Evolutionary conservation across 2,113 vertebrate species (phyloP).

Genomic region (Eleginops maclovinus): DNA sequence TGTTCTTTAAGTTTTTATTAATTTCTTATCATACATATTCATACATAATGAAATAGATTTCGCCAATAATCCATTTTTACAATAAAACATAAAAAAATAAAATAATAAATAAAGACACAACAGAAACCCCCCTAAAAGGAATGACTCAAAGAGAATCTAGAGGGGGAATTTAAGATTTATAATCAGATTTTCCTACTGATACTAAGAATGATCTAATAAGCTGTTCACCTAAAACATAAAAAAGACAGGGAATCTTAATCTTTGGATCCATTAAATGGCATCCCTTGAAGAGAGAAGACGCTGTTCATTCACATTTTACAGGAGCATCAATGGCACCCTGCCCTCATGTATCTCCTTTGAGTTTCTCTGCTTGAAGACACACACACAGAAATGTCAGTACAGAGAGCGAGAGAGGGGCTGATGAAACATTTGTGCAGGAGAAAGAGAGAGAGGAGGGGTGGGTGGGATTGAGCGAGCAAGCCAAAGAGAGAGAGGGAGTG

Average conservation of each 20-base stretch:
- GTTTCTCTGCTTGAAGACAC: slow-evolving; percentile 32
- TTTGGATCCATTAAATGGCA: not conserved
- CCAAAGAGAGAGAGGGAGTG: slow-evolving; percentile 69
- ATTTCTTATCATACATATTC: too few species aligned
- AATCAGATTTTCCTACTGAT: not conserved
- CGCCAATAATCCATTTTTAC: too few species aligned
- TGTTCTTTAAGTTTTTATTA: too few species aligned
- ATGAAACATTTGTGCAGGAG: slow-evolving; percentile 34
- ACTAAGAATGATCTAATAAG: not conserved
- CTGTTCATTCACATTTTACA: slow-evolving; percentile 28
- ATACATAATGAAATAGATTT: too few species aligned
- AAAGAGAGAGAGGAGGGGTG: slow-evolving; percentile 52
- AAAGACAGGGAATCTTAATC: not conserved
- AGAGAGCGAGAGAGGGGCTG: slow-evolving; percentile 21
- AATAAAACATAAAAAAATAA: too few species aligned
- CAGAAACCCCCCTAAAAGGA: too few species aligned
- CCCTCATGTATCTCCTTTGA: slow-evolving; percentile 34
- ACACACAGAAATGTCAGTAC: not conserved
- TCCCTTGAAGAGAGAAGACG: not conserved
- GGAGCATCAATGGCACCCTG: slow-evolving; percentile 19
- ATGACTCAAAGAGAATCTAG: too few species aligned
- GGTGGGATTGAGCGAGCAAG: slow-evolving; percentile 59
- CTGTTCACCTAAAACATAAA: not conserved
- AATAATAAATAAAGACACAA: too few species aligned
- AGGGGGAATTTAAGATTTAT: not conserved